Evolutionary conservation across 2,797 vertebrate species (phyloP).

Genomic region (Dermochelys coriacea): DNA sequence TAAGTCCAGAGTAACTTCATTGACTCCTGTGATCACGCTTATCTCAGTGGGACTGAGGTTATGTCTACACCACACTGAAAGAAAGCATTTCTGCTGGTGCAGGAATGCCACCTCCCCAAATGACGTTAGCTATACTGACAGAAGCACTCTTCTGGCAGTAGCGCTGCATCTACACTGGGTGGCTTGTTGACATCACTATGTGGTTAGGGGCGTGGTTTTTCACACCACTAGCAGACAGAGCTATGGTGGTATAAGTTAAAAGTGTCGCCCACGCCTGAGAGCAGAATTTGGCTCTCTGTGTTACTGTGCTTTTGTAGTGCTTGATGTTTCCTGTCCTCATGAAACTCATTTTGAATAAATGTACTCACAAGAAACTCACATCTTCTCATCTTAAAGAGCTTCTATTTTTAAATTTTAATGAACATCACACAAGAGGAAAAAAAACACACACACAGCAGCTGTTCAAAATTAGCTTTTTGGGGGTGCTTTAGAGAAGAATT

Average conservation of each 20-base stretch:
- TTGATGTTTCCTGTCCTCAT: not conserved
- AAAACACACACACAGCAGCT: not conserved
- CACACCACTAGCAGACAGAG: not conserved
- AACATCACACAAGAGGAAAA: not conserved
- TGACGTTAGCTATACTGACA: not conserved
- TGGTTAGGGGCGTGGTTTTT: not conserved
- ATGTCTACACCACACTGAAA: not conserved
- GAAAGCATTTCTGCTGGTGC: not conserved
- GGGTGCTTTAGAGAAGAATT: conserved; percentile 49
- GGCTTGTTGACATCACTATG: not conserved
- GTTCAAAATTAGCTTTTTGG: not conserved
- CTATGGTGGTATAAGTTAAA: not conserved
- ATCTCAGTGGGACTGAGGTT: not conserved
- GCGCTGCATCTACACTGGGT: not conserved
- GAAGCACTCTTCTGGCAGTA: not conserved
- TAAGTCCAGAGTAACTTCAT: not conserved
- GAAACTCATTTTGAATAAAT: not conserved
- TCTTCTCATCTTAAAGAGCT: not conserved
- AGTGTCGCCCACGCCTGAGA: not conserved
- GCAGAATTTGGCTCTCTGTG: not conserved
- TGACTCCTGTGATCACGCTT: not conserved
- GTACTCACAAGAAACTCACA: not conserved
- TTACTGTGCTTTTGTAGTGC: not conserved
- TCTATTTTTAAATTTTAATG: not conserved
- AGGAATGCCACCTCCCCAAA: not conserved